phyloP scores from a whole-genome alignment of 2,888 invertebrate genomes.

The Hirtodrosophila histrioides region DNA sequence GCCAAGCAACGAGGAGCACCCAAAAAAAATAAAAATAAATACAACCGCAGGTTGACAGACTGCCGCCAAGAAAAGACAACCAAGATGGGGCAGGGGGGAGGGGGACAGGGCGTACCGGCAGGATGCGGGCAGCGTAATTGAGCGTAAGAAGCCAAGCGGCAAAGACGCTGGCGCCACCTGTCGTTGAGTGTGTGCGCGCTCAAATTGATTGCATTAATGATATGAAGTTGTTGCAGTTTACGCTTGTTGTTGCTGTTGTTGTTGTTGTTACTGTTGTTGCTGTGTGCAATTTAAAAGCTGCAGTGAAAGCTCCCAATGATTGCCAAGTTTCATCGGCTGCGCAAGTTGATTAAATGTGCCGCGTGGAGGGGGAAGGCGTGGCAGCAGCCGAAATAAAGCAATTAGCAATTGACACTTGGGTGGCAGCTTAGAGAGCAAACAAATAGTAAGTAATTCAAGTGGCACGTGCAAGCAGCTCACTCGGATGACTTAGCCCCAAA shows the following conservation, averaged over 20 bases:
- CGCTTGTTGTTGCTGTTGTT: background rate
- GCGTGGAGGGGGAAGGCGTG: slow-evolving; percentile 3
- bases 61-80: slow-evolving; percentile 46
- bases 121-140: slow-evolving; percentile 47
- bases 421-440: slow-evolving; percentile 31
- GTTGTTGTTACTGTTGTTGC: slow-evolving; percentile 6
- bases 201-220: slow-evolving; percentile 60
- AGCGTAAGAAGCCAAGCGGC: slow-evolving; percentile 50
- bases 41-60: slow-evolving; percentile 48
- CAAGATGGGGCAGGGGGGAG: slow-evolving; percentile 5
- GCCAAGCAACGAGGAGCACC: slow-evolving; percentile 18
- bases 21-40: slow-evolving; percentile 18
- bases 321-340: slow-evolving; percentile 33
- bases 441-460: slow-evolving; percentile 2
- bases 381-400: slow-evolving; percentile 26
- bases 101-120: background rate
- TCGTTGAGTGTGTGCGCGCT: slow-evolving; percentile 25
- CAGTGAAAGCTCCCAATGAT: slow-evolving; percentile 46
- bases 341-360: slow-evolving; percentile 44
- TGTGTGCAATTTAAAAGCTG: slow-evolving; percentile 29
- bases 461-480: no score
- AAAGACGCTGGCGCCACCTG: slow-evolving; percentile 54
- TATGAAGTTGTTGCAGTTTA: slow-evolving; percentile 41
- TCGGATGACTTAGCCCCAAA: no score
- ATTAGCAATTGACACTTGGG: slow-evolving; percentile 52